Conservation (phyloP, 2,113 vertebrate genomes). For the Collichthys lucidus region DNA sequence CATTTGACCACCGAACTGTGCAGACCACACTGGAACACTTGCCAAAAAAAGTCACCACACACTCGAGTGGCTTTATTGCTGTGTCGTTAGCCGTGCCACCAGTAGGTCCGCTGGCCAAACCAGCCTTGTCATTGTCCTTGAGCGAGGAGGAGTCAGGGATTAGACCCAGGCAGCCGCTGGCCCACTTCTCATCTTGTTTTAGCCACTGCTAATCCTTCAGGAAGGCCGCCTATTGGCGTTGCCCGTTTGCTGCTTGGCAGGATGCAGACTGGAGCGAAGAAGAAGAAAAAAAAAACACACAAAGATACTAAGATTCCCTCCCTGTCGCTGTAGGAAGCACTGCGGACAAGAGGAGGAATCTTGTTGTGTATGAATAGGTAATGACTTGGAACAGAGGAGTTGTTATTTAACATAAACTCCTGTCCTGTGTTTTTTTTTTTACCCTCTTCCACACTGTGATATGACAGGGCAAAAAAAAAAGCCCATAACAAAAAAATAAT, state of each 20-base stretch:
- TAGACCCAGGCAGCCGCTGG: slow-evolving; percentile 62
- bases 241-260: slow-evolving; percentile 23
- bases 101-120: slow-evolving; percentile 45
- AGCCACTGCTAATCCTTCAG: slow-evolving; percentile 67
- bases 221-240: slow-evolving; percentile 35
- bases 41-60: slow-evolving; percentile 49
- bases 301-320: slow-evolving; percentile 3
- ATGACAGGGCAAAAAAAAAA: neutral
- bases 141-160: slow-evolving; percentile 69
- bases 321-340: slow-evolving; percentile 28
- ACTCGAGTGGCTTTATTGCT: slow-evolving; percentile 57
- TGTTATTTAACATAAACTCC: slow-evolving; percentile 66
- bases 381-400: slow-evolving; percentile 57
- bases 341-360: slow-evolving; percentile 37
- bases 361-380: slow-evolving; percentile 63
- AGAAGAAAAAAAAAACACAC: neutral
- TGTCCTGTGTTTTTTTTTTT: slow-evolving; percentile 26
- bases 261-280: slow-evolving; percentile 10
- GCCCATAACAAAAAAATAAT: neutral
- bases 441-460: slow-evolving; percentile 15
- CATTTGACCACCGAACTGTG: slow-evolving; percentile 46
- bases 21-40: slow-evolving; percentile 31
- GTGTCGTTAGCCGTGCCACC: slow-evolving; percentile 32
- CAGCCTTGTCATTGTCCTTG: slow-evolving; percentile 73
- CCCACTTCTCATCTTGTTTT: slow-evolving; percentile 57